phyloP scores from a whole-genome alignment of 2,888 invertebrate species.

The Leptinotarsa peninsularis region DNA sequence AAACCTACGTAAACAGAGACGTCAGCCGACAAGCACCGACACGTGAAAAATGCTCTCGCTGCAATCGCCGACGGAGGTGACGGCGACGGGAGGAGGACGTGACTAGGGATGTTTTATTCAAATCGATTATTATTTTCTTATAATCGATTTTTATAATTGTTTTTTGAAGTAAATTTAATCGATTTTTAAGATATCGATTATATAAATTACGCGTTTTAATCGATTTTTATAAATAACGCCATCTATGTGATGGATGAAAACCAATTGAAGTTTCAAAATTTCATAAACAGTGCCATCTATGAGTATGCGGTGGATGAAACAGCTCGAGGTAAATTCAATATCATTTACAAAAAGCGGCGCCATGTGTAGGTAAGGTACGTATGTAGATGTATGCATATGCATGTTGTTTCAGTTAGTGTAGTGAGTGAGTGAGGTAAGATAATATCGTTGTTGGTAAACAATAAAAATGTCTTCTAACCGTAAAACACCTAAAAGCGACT shows the following conservation, averaged over 20 bases:
- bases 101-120: slow-evolving; percentile 13
- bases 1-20: too few species aligned
- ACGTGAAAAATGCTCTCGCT: too few species aligned
- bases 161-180: slow-evolving; percentile 5
- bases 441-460: not conserved
- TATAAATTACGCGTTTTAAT: slow-evolving; percentile 10
- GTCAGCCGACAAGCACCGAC: too few species aligned
- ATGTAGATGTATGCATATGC: too few species aligned
- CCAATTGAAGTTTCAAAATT: too few species aligned
- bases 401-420: too few species aligned
- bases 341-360: too few species aligned
- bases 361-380: too few species aligned
- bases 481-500: not conserved
- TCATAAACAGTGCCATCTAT: too few species aligned
- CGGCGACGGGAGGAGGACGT: too few species aligned
- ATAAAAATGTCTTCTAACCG: not conserved
- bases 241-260: not conserved
- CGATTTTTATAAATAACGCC: slow-evolving; percentile 18
- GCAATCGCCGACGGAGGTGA: too few species aligned
- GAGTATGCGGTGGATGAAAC: too few species aligned
- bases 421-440: not conserved
- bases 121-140: slow-evolving; percentile 18
- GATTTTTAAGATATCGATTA: slow-evolving; percentile 19
- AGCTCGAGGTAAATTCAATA: not conserved
- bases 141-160: not conserved